Evolutionary conservation across 2,888 invertebrate genomes (phyloP), one percentile per base, ranked within the genome.

Genomic region (Tolmerus cingulatus): DNA sequence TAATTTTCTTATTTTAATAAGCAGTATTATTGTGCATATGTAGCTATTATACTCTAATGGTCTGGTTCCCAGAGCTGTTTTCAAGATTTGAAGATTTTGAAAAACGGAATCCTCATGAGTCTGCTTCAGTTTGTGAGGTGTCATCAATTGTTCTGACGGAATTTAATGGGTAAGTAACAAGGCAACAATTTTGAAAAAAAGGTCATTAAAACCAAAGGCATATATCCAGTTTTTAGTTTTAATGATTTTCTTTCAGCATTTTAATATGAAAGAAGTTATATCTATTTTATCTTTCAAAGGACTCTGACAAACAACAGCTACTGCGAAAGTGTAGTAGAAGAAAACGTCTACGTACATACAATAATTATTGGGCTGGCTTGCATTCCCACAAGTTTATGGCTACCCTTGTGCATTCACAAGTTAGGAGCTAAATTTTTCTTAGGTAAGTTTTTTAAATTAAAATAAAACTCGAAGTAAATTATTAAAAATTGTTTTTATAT

Each of bases 61-160:
- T 97, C 91, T 98, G 97, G 97, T 97, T 97, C 93, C 97, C 97
- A 16, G 97, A 97, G 92, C 93, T 97, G 90, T 97, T 97, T 93
- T 95, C 95, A 92, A 95, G 97, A 86, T 96, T 96, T 92, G 96
- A 96, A 90, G 95, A 95, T 90, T 96, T 95, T 91, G 96, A 96
- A 37, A 82, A 51, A 91, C 91, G 92, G 37, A 91, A 93, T 1
- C 96, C 96, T 0, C 95, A 95, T 89, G 93, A 94, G 82, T 93
- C 94, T 0, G 96, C 96, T 0, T 95, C 96, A 0, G 96, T 97
- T 8, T 97, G 97, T 91, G 96, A 96, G 90, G 96, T 97, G 0
- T 96, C 96, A 16, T 94, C 95, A 9, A 94, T 95, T 85, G 95
- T 95, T 3, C 92, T 94, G 23, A 92, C 91, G n/a, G 37, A 87